Conservation (phyloP, 2,113 vertebrate genomes). For the Prionailurus bengalensis region DNA sequence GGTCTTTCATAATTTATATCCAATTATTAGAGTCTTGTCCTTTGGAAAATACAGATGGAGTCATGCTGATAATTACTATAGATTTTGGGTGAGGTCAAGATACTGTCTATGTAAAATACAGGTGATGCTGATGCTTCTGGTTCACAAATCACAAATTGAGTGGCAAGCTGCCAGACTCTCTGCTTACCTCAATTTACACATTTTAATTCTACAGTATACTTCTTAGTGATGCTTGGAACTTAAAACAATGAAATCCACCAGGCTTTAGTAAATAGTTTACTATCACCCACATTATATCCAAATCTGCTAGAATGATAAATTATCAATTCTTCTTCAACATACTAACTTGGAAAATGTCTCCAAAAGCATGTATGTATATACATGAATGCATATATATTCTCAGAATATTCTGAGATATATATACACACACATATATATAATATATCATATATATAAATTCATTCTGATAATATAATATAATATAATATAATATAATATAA, state of each 20-base stretch:
- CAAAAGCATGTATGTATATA: not conserved
- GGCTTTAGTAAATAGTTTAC: not conserved
- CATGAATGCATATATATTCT: too few species aligned
- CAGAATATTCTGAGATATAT: not conserved
- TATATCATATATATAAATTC: not conserved
- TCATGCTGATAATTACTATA: not conserved
- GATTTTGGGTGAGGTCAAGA: not conserved
- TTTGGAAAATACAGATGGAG: not conserved
- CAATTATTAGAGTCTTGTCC: not conserved
- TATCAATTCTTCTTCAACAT: not conserved
- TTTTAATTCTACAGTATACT: not conserved
- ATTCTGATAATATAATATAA: not conserved
- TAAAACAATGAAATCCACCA: not conserved
- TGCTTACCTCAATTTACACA: not conserved
- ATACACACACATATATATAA: rapidly evolving
- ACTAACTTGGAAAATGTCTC: not conserved
- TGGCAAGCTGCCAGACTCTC: not conserved
- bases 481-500: not conserved
- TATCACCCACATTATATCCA: not conserved
- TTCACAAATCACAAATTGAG: not conserved
- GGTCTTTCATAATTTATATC: not conserved
- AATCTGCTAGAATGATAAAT: not conserved
- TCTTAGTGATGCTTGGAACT: not conserved
- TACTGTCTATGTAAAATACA: not conserved
- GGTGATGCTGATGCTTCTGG: not conserved